phyloP scores from a whole-genome alignment of 2,888 invertebrate species.

The Entomobrya multifasciata region DNA sequence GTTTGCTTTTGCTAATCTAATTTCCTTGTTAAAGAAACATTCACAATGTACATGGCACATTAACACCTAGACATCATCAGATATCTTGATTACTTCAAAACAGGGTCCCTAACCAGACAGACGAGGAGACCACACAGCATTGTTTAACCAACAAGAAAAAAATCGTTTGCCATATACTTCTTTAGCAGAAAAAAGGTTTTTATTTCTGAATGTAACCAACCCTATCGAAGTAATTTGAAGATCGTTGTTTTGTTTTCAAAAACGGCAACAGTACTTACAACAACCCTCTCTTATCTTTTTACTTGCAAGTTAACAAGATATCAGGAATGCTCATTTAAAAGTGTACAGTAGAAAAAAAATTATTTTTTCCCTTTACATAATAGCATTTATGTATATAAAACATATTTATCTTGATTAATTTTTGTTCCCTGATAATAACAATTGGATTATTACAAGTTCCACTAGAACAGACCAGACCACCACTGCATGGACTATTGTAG shows the following conservation, averaged over 20 bases:
- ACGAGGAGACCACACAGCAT: conserved; percentile 7
- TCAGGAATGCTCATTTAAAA: background rate
- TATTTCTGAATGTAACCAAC: too few relatives aligned
- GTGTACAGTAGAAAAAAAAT: conserved; percentile 53
- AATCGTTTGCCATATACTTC: background rate
- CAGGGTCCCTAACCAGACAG: conserved; percentile 34
- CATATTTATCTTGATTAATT: conserved; percentile 74
- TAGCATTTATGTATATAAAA: conserved; percentile 43
- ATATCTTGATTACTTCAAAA: conserved; percentile 59
- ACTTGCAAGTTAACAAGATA: background rate
- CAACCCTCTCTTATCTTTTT: too few relatives aligned
- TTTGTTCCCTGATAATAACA: conserved; percentile 65
- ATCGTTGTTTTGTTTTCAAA: too few relatives aligned
- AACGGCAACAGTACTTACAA: too few relatives aligned
- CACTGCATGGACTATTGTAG: background rate
- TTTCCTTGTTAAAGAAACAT: conserved; percentile 32
- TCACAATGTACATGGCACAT: conserved; percentile 23
- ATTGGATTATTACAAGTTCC: conserved; percentile 18
- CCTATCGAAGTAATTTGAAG: too few relatives aligned
- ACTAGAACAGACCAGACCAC: too few relatives aligned
- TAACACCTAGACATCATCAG: conserved; percentile 64
- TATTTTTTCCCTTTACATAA: conserved; percentile 57
- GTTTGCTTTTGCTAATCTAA: conserved; percentile 60
- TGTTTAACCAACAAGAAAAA: background rate
- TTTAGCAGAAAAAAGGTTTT: too few relatives aligned